Evolutionary conservation across 2,888 invertebrate genomes (phyloP), one percentile per base, ranked within the genome.

Genomic region (Eledona agricola): DNA sequence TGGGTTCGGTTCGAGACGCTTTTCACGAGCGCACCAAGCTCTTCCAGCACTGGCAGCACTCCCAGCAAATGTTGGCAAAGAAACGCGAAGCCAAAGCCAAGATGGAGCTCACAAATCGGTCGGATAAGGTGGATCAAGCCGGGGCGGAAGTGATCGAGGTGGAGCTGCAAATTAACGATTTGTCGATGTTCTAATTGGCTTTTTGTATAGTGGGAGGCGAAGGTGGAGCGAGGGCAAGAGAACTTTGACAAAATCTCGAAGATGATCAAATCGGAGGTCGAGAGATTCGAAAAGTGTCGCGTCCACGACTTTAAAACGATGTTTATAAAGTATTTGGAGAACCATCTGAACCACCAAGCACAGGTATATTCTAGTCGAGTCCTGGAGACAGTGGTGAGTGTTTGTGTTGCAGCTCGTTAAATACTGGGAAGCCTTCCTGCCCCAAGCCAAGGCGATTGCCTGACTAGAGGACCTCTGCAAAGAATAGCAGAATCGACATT

Each of bases 41-140:
- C 7, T 97, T 96, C 79, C 97, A 98, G 78, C 91, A 90, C 70
- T 98, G 98, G 95, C 96, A 99, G 74, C 94, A 96, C 74, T 93
- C 97, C 16, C 95, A 97, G 76, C 88, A 93, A 79, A 93, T 90
- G 78, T 78, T 99, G 57, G 93, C 90, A 9, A 95, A 95, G 73
- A 90, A 97, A 70, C 84, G 97, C 46, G 98, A 99, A 75, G 88
- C 88, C 66, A 96, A 96, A 73, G 91, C 93, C 0, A 93, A 96
- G 71, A 82, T 93, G 26, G 97, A 98, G 71, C 80, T 96, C 54
- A 88, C 92, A 6, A 92, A 93, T 65, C 87, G 95, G 59, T 86
- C 84, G 1, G 98, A 99, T 71, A 95, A 95, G 74, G 83, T 91
- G 19, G 91, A 92, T 63, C 90, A 90, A 71, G 91, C 94, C 0